phyloP scores from a whole-genome alignment of 2,797 vertebrate species.

The Mycteria americana region DNA sequence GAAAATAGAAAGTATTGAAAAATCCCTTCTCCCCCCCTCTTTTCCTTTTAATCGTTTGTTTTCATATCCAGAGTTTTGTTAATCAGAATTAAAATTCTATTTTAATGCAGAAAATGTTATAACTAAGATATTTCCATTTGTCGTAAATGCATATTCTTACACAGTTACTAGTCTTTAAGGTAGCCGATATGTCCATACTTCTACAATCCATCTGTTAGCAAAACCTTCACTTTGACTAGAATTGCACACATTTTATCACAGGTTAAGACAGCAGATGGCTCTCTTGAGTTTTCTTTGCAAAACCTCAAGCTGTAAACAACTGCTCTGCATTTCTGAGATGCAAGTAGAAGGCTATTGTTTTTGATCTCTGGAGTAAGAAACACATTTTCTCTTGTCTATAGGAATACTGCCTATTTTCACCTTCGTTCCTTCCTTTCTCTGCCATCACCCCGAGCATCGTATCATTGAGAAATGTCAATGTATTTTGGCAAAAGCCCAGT shows the following conservation, averaged over 20 bases:
- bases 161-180: not conserved
- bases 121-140: not conserved
- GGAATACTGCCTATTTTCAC: not conserved
- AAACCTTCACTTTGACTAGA: not conserved
- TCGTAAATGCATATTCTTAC: not conserved
- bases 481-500: not conserved
- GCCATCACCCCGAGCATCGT: not conserved
- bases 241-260: slow-evolving; percentile 78
- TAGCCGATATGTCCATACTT: not conserved
- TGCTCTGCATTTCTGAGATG: slow-evolving; percentile 47
- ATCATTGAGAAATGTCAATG: not conserved
- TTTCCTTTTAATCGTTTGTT: not conserved
- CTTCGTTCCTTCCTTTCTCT: not conserved
- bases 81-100: not conserved
- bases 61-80: not conserved
- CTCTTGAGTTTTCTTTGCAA: slow-evolving; percentile 91
- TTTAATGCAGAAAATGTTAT: not conserved
- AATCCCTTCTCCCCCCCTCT: not conserved
- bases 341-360: slow-evolving; percentile 29
- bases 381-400: not conserved
- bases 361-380: slow-evolving; percentile 25
- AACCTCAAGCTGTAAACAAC: slow-evolving; percentile 72
- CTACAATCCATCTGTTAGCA: not conserved
- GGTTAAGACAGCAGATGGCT: slow-evolving; percentile 96
- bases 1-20: not conserved